Evolutionary conservation across 2,113 vertebrate species (phyloP).

Genomic region (Gobio gobio): DNA sequence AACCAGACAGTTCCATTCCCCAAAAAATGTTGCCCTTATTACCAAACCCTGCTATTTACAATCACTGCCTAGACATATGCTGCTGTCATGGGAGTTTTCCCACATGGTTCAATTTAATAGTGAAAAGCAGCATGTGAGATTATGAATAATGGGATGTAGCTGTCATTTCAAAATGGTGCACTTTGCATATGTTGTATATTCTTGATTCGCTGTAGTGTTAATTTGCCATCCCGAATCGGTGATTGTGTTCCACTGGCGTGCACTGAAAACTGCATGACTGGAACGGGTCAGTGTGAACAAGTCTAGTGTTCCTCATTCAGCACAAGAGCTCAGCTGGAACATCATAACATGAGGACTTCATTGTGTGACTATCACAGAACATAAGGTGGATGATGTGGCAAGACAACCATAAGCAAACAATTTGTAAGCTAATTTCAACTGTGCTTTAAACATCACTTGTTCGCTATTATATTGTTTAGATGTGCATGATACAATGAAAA

Average conservation of each 20-base stretch:
- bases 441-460: too few species aligned
- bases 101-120: conserved; percentile 19
- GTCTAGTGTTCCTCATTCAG: not conserved
- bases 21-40: conserved; percentile 35
- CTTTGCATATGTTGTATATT: conserved; percentile 3
- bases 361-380: not conserved
- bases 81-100: conserved; percentile 25
- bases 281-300: not conserved
- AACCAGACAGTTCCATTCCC: conserved; percentile 34
- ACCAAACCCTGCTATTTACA: conserved; percentile 3
- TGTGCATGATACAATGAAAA: too few species aligned
- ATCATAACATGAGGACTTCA: not conserved
- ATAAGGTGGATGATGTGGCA: not conserved
- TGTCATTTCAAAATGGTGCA: conserved; percentile 31
- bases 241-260: not conserved
- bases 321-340: not conserved
- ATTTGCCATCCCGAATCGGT: not conserved
- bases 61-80: not conserved
- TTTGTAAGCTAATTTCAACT: too few species aligned
- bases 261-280: not conserved
- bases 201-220: not conserved
- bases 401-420: too few species aligned
- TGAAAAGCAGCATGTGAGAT: conserved; percentile 32
- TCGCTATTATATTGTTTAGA: too few species aligned
- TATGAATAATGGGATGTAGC: conserved; percentile 31